A percentile compares a stretch with the other conserved stretches of the same genome.
phyloP scores from a whole-genome alignment of 2,113 vertebrate genomes.

The Ptyas mucosa region DNA sequence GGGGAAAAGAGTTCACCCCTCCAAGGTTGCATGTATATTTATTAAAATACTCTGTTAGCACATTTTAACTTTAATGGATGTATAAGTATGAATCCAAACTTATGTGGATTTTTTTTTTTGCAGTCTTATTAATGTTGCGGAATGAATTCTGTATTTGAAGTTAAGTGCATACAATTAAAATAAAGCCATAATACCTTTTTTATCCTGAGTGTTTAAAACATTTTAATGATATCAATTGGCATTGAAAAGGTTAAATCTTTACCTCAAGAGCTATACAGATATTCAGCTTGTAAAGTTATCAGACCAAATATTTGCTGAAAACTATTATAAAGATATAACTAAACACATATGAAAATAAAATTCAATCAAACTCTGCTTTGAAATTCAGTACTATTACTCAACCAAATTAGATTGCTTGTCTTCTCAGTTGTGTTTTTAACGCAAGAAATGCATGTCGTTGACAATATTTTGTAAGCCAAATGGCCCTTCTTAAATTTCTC shows the following conservation, averaged over 20 bases:
- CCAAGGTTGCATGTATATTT: not conserved
- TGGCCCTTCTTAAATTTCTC: not conserved
- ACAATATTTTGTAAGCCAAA: not conserved
- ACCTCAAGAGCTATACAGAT: not conserved
- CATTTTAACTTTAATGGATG: not conserved
- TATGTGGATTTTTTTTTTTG: not conserved
- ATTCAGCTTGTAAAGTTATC: not conserved
- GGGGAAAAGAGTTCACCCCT: not conserved
- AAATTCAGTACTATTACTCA: not conserved
- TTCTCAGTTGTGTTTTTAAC: not conserved
- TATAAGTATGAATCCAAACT: not conserved
- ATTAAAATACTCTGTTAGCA: not conserved
- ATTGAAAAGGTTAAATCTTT: not conserved
- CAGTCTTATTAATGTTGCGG: not conserved
- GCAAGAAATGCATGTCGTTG: not conserved
- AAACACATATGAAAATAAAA: not conserved
- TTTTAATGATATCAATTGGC: not conserved
- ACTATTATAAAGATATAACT: not conserved
- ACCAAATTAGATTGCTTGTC: not conserved
- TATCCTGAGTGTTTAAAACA: not conserved
- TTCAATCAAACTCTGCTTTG: not conserved
- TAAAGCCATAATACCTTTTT: not conserved
- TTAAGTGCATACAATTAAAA: not conserved
- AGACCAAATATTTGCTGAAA: not conserved
- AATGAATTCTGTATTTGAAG: not conserved